A percentile compares a stretch with the other conserved stretches of the same genome.
phyloP scores from a whole-genome alignment of 2,113 vertebrate species.

The Sigmodon hispidus region DNA sequence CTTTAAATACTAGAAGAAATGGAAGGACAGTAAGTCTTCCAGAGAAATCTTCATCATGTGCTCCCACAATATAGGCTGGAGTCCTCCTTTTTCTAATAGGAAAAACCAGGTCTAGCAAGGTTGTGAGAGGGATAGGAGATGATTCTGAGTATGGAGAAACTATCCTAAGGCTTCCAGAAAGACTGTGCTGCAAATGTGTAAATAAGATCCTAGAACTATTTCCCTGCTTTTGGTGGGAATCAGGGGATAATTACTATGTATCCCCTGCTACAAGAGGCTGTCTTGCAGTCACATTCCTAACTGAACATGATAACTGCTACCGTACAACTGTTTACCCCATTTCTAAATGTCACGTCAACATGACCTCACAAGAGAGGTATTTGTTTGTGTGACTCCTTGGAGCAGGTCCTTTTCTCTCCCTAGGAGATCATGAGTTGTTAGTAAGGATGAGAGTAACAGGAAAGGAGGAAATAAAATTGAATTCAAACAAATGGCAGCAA shows the following conservation, averaged over 20 bases:
- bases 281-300: slow-evolving; percentile 21
- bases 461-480: slow-evolving; percentile 5
- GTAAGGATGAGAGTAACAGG: slow-evolving; percentile 54
- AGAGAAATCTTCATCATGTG: not conserved
- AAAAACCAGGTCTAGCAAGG: not conserved
- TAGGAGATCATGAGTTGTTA: slow-evolving; percentile 44
- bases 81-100: not conserved
- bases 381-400: slow-evolving; percentile 59
- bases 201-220: not conserved
- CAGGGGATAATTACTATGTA: not conserved
- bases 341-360: slow-evolving; percentile 67
- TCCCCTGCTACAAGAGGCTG: not conserved
- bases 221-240: not conserved
- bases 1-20: not conserved
- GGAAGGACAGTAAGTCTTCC: not conserved
- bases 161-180: not conserved
- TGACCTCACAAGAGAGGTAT: slow-evolving; percentile 61
- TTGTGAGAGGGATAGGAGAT: not conserved
- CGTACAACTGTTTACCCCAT: slow-evolving; percentile 58
- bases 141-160: not conserved
- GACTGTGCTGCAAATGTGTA: not conserved
- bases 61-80: not conserved
- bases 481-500: not conserved
- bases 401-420: slow-evolving; percentile 33
- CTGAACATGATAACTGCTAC: not conserved